Evolutionary conservation across 2,113 vertebrate genomes (phyloP), one percentile per base, ranked within the genome.

Genomic region (Epinephelus fuscoguttatus): DNA sequence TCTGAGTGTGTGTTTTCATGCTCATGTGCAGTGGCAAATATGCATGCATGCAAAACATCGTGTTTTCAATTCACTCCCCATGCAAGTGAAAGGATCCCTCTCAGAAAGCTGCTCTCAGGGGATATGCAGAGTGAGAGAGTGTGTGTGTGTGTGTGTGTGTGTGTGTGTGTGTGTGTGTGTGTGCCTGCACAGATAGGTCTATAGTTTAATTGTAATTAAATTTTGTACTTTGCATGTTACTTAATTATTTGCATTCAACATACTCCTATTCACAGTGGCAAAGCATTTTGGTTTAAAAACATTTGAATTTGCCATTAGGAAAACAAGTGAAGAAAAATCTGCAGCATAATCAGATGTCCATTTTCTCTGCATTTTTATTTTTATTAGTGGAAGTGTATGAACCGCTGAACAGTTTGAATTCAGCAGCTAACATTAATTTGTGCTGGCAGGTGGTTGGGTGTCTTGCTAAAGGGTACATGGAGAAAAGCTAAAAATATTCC

Each of bases 391-490:
- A 50, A 50, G 49, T 0, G 19, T 33, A 33, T 25, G 19, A 64
- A 59, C 15, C n/a, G 33, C 55, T 42, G 13, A 63, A 15, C 23
- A 53, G 25, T 25, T 37, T 30, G 30, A 66, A 21, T 50, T n/a
- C 14, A 60, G 27, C 70, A 62, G 9, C 62, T 42, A 52, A 47
- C 25, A 19, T 40, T 45, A n/a, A 71, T 19, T 19, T 15, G 19
- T 78, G 73, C 74, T 72, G 74, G 56, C 70, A 82, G 70, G 33
- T 77, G 60, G 61, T 6, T 23, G 23, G 11, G 71, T 82, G 63
- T 85, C 42, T 87, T 78, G 85, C 78, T 90, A 76, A 84, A 84
- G 81, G 86, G 86, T 78, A 91, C 42, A 0, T 72, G 63, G n/a
- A 69, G 18, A 23, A 71, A 62, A 68, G 56, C 42, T 79, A 81